Base-by-base conservation (phyloP, 2,888 invertebrate genomes). In the Andrena flavipes region DNA sequence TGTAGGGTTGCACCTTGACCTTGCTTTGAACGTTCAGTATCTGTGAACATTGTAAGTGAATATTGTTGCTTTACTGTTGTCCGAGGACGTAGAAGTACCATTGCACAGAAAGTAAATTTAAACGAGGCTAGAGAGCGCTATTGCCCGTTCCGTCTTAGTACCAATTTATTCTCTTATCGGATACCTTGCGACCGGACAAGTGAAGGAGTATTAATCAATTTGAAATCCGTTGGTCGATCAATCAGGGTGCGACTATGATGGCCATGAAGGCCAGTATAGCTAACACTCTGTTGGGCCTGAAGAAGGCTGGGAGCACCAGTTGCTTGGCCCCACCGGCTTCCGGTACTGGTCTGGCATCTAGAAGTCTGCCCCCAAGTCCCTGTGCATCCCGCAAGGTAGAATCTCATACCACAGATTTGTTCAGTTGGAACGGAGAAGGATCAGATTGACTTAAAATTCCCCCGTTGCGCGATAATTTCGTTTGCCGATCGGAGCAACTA, bases 251-350 rank as follows among this genome's bases (percentile, higher is more conserved):
- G 87, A 91, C 92, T 90, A 93, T 94, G 93, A 93, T 92, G 93
- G 93, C 93, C 87, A 86, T 94, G 92, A 94, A 92, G 92, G 94
- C 94, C 92, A 90, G 95, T 94, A 93, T 94, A 91, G 93, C 94
- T 90, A 93, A 93, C 90, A 94, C 94, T 82, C 91, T 93, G 59
- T 94, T 95, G 93, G 95, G 95, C 85, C 94, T 97, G 88, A 96
- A 96, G 93, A 95, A 97, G 87, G 96, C 96, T 73, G 96, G 96
- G 92, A 96, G 96, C 86, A 96, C 96, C 65, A 96, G 96, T 93
- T 96, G 95, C 93, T 94, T 97, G 86, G 95, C 96, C 65, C 96
- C 96, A 91, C 96, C 96, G 95, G 94, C 89, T 93, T 91, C 93
- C 84, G 91, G 92, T 87, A 90, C 89, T 83, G 92, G 92, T 90